Evolutionary conservation across 2,113 vertebrate genomes (phyloP).

Genomic region (Strigops habroptila): DNA sequence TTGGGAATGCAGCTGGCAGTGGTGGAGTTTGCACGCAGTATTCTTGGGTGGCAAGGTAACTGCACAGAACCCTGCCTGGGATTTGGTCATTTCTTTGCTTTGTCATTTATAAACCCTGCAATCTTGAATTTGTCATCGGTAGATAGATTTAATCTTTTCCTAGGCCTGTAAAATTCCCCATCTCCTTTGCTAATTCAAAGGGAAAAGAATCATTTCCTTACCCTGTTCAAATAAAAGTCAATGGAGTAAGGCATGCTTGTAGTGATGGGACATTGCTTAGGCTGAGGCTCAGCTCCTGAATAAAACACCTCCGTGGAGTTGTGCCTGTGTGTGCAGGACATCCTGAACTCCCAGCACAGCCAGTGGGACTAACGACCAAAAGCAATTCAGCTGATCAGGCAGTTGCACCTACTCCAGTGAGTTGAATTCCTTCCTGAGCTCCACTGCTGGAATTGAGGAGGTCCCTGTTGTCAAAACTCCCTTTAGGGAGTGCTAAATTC

Average conservation of each 20-base stretch:
- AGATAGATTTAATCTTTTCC: neutral
- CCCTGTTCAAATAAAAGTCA: neutral
- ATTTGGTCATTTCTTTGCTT: neutral
- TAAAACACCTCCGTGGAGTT: neutral
- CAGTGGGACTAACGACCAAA: neutral
- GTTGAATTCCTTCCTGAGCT: neutral
- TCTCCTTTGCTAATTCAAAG: neutral
- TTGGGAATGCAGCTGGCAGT: conserved; percentile 96
- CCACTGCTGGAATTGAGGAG: neutral
- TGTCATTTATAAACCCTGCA: neutral
- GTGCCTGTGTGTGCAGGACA: neutral
- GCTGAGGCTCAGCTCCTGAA: neutral
- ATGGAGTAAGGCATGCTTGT: neutral
- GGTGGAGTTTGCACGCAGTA: conserved; percentile 89
- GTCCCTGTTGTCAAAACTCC: neutral
- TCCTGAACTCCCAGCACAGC: neutral
- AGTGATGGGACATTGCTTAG: neutral
- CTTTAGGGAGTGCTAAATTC: neutral
- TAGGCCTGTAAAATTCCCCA: neutral
- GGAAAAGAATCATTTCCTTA: neutral
- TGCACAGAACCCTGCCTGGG: neutral
- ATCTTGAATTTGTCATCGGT: neutral
- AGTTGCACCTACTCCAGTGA: neutral
- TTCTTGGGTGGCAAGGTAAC: conserved; percentile 89
- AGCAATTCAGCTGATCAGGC: neutral